Percentiles rank a stretch among this genome's conserved stretches.
These are phyloP conservation scores for Rafetus swinhoei DNA, from an alignment of 2,113 vertebrate species.

Conservation along the genomic window DNA sequence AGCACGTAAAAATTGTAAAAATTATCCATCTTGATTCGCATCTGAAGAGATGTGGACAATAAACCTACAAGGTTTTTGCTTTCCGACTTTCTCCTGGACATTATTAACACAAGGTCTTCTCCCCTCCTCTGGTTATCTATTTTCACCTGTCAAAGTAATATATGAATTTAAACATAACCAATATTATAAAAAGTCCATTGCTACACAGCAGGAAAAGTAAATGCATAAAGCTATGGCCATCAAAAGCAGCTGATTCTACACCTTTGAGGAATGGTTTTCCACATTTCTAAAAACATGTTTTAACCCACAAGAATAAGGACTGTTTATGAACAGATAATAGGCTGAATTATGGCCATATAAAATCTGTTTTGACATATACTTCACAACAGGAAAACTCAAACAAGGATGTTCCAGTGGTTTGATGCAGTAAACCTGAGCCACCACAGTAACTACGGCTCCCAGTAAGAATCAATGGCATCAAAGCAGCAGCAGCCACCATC, in stretches of 20 bases:
- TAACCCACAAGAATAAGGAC: neutral
- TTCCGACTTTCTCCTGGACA: slow-evolving; percentile 87
- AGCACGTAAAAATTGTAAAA: slow-evolving; percentile 86
- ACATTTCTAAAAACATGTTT: neutral
- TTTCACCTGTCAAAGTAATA: slow-evolving; percentile 58
- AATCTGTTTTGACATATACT: neutral
- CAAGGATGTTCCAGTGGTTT: neutral
- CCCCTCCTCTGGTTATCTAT: slow-evolving; percentile 36
- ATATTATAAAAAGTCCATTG: neutral
- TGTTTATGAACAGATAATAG: neutral
- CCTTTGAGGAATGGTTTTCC: neutral
- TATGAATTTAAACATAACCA: neutral
- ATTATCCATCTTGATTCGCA: slow-evolving; percentile 84
- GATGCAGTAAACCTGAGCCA: neutral
- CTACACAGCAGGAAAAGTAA: neutral
- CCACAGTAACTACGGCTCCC: neutral
- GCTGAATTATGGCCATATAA: neutral
- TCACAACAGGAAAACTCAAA: neutral
- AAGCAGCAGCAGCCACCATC: neutral
- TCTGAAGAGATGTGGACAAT: slow-evolving; percentile 85
- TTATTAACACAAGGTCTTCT: slow-evolving; percentile 17
- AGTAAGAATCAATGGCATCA: too few species aligned
- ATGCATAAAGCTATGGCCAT: neutral
- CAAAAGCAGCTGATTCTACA: neutral
- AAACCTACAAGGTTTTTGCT: slow-evolving; percentile 85